Base-by-base conservation (phyloP, 1,140 invertebrate species). In the Atopsyche davidsoni region DNA sequence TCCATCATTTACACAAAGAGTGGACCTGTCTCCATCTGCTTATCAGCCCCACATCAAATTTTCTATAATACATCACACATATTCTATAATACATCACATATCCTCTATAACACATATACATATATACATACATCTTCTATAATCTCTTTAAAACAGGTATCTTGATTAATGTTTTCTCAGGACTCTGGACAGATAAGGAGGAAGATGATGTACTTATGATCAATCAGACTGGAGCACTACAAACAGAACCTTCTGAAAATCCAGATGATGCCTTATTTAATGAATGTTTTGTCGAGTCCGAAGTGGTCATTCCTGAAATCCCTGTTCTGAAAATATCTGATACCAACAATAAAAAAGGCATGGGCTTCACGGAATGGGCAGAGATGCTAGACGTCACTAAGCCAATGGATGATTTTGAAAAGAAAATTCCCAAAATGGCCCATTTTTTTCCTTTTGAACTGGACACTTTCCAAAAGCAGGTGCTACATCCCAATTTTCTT, bases 401-500 rank as follows among this genome's bases (percentile, higher is more conserved):
- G 36, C 87, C 90, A 13, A 82, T 95, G 1, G 75, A 72, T 25
- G 83, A 96, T 66, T 96, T 94, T 67, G 76, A 87, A 38, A 80
- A 89, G 59, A 80, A 79, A 63, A 80, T 96, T 52, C 89, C 90
- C 23, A 79, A 89, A 50, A 87, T 91, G 69, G 93, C 93, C 1
- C 82, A 86, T 58, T 81, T 75, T 63, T 98, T 87, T 72, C 82
- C 83, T 19, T 99, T 99, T 75, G 91, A 96, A 66, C 75, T 98
- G 58, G 97, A 99, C 70, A 89, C 81, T 4, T 99, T 99, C 64
- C 96, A 99, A 69, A 96, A 99, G 71, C 80, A 87, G 67, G 78
- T 80, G 63, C n/a, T n/a, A n/a, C n/a, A n/a, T n/a, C n/a, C n/a
- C n/a, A n/a, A n/a, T n/a, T n/a, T n/a, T n/a, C n/a, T n/a, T n/a